Evolutionary conservation across 2,113 vertebrate species (phyloP).

Genomic region (Trogon melanurus): DNA sequence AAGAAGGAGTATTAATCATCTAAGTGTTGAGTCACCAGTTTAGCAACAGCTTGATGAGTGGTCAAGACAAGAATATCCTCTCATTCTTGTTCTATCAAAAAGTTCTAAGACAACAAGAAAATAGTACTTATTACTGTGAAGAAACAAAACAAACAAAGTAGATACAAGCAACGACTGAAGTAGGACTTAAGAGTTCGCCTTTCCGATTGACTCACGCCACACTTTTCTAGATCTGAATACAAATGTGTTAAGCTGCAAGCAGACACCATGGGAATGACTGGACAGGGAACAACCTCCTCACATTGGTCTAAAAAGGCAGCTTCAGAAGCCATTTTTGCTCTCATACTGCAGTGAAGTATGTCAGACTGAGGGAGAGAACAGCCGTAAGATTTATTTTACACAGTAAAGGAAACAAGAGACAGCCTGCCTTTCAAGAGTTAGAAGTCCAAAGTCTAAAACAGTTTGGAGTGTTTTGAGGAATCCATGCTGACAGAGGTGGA

Average conservation of each 20-base stretch:
- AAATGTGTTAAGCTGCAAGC: not conserved
- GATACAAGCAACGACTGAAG: not conserved
- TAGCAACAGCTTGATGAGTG: constrained; percentile 41
- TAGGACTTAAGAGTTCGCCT: not conserved
- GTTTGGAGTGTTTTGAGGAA: not conserved
- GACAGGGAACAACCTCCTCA: not conserved
- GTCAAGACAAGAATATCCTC: constrained; percentile 46
- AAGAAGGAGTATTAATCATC: constrained; percentile 55
- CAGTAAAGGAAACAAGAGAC: not conserved
- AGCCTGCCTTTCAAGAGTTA: not conserved
- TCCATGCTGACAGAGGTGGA: not conserved
- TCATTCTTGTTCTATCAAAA: constrained; percentile 28
- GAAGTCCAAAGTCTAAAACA: not conserved
- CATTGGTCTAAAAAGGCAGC: not conserved
- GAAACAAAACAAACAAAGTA: not conserved
- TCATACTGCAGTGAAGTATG: not conserved
- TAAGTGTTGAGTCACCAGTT: constrained; percentile 43
- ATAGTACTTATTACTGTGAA: not conserved
- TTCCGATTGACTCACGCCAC: not conserved
- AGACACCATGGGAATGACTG: not conserved
- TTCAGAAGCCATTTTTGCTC: not conserved
- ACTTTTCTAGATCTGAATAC: not conserved
- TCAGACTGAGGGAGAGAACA: not conserved
- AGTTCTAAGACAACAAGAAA: not conserved
- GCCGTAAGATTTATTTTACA: not conserved